phyloP scores from a whole-genome alignment of 2,888 invertebrate genomes.

The Orchesellides sinensis region DNA sequence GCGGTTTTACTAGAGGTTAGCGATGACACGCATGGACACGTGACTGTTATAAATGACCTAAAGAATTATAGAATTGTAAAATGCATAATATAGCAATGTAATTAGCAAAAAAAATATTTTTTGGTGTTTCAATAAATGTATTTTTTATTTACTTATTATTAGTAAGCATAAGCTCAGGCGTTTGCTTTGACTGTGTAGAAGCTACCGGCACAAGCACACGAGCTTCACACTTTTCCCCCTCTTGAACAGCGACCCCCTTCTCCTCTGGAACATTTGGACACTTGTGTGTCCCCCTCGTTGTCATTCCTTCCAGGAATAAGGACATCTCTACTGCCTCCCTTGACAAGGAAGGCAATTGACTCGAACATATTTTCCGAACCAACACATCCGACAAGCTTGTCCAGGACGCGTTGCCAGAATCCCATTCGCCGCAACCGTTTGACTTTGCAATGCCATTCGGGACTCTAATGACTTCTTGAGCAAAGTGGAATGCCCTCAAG shows the following conservation, averaged over 20 bases:
- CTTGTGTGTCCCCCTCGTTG: slow-evolving; percentile 40
- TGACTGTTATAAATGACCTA: slow-evolving; percentile 30
- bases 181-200: background rate
- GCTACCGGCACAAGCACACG: slow-evolving; percentile 56
- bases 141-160: slow-evolving; percentile 15
- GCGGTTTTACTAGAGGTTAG: background rate
- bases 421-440: slow-evolving; percentile 7
- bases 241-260: slow-evolving; percentile 38
- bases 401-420: slow-evolving; percentile 47
- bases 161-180: slow-evolving; percentile 9
- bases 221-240: slow-evolving; percentile 50
- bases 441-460: slow-evolving; percentile 40
- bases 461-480: slow-evolving; percentile 15
- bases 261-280: slow-evolving; percentile 57
- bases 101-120: background rate
- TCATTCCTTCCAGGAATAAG: slow-evolving; percentile 47
- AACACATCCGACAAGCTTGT: slow-evolving; percentile 17
- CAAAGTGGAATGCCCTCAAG: slow-evolving; percentile 33
- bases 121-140: background rate
- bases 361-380: slow-evolving; percentile 42
- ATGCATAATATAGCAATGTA: no score
- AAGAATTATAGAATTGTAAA: background rate
- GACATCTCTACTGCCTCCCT: slow-evolving; percentile 37
- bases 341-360: slow-evolving; percentile 27
- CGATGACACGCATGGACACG: slow-evolving; percentile 33